Evolutionary conservation across 2,113 vertebrate species (phyloP).

Genomic region (Glaucomys volans): DNA sequence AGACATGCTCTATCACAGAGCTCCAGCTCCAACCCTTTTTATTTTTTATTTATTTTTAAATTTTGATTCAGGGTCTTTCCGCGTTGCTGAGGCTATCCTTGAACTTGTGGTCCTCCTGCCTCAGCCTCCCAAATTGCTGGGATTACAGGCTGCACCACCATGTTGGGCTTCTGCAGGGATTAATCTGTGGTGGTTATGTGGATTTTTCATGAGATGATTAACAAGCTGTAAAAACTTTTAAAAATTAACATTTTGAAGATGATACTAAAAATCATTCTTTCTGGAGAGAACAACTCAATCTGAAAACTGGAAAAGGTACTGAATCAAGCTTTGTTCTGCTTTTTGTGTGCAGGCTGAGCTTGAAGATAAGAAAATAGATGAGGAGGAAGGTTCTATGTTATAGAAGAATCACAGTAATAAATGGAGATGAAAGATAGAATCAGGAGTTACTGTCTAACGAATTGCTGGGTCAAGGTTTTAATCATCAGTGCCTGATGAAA

Average conservation of each 20-base stretch:
- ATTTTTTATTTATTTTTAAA: too few relatives aligned
- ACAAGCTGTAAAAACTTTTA: background rate
- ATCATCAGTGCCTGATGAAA: background rate
- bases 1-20: too few relatives aligned
- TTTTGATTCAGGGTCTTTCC: too few relatives aligned
- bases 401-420: background rate
- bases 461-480: background rate
- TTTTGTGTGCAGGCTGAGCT: background rate
- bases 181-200: too few relatives aligned
- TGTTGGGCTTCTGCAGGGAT: too few relatives aligned
- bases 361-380: background rate
- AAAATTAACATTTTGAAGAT: background rate
- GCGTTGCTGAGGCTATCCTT: too few relatives aligned
- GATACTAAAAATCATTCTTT: background rate
- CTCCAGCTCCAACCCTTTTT: too few relatives aligned
- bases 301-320: constrained; percentile 5
- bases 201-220: background rate
- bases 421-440: background rate
- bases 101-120: too few relatives aligned
- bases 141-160: too few relatives aligned
- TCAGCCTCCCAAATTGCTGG: too few relatives aligned
- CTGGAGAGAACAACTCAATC: background rate
- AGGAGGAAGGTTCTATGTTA: background rate
- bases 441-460: background rate
- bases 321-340: background rate